phyloP scores from a whole-genome alignment of 2,888 invertebrate genomes.

The Oegoconia quadripuncta region DNA sequence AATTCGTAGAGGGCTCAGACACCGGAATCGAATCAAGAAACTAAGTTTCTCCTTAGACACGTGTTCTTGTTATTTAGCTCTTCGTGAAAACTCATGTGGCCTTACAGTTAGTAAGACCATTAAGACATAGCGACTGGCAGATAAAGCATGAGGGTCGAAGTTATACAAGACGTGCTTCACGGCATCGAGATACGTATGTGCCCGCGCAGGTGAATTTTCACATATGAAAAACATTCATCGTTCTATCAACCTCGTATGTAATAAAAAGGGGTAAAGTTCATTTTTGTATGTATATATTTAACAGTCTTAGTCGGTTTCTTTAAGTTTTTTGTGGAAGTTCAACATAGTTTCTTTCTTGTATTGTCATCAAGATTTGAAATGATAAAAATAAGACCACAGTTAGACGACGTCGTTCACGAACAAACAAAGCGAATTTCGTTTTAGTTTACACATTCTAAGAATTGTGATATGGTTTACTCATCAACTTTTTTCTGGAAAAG shows the following conservation, averaged over 20 bases:
- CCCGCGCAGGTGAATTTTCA: conserved; percentile 59
- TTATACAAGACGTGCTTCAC: conserved; percentile 61
- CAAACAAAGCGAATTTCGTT: conserved; percentile 30
- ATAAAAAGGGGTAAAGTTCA: conserved; percentile 25
- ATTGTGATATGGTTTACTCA: no score
- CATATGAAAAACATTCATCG: conserved; percentile 36
- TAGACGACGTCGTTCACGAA: conserved; percentile 44
- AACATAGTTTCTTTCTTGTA: conserved; percentile 58
- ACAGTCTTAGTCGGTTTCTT: conserved; percentile 24
- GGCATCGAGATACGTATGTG: conserved; percentile 56
- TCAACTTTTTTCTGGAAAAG: no score
- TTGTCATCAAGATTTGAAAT: conserved; percentile 62
- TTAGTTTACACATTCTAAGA: neutral
- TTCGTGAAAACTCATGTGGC: conserved; percentile 58
- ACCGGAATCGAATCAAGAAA: neutral
- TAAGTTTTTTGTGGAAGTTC: conserved; percentile 34
- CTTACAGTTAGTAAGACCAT: conserved; percentile 56
- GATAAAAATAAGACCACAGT: conserved; percentile 50
- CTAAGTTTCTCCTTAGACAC: neutral
- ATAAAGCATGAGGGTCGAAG: conserved; percentile 54
- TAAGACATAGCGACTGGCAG: conserved; percentile 54
- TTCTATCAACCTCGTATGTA: conserved; percentile 13
- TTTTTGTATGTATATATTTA: conserved; percentile 17
- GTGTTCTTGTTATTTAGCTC: conserved; percentile 37
- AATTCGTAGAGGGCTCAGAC: no score